Base-by-base conservation (phyloP, 1,140 invertebrate species). In the Batillaria attramentaria region DNA sequence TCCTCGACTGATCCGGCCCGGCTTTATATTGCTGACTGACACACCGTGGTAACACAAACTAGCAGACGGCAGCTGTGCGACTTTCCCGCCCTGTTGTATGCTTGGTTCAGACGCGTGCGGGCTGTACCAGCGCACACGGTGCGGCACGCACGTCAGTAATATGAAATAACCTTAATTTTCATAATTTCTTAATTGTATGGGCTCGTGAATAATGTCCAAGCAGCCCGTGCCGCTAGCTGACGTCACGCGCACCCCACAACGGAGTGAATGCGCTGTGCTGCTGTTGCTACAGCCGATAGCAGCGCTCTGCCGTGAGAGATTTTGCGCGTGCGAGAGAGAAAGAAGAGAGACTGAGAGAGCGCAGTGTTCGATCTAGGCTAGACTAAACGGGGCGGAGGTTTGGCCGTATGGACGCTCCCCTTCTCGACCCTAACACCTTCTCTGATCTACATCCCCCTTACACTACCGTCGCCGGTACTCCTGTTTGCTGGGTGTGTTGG, bases 151-250 rank as follows among this genome's bases (percentile, higher is more conserved):
- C 46, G 57, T 72, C 70, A 73, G 82, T 80, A 83, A 80, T 83
- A 81, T 83, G 66, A 79, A 80, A 83, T 79, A 77, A 75, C 82
- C 82, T 79, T 81, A 72, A 82, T 84, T 84, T 84, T 84, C 81
- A 82, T 82, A 81, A 82, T 82, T 84, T 84, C 78, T 84, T 81
- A 81, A 81, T 81, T 82, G 76, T 80, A 77, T 80, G 69, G 76
- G 72, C 66, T 80, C 72, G 35, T 66, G 75, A 81, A 75, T 76
- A 79, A 84, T 79, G 74, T 78, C 37, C 68, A 70, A 37, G 77
- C 65, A 82, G 78, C 77, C 83, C 83, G 76, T 82, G 54, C 81
- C 78, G 46, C 31, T 33, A 43, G 57, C 37, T 83, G 82, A 83
- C 82, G 82, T 83, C 79, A 83, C 65, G 60, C 57, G 39, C 41